Base-by-base conservation (phyloP, 2,888 invertebrate species). In the Ethmia dodecea region DNA sequence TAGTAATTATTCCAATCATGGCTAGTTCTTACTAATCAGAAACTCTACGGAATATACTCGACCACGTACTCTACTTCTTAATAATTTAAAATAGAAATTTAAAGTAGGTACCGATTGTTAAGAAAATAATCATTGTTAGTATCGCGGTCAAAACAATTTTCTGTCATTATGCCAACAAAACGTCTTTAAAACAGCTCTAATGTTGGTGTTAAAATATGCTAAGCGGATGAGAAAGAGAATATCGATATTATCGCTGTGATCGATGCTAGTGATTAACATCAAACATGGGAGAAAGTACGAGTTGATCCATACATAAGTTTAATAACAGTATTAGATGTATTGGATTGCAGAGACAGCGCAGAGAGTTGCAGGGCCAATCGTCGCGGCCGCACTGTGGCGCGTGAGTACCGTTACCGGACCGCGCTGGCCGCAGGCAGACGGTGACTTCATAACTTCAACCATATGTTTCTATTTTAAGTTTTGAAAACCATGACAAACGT, bases 311-410 rank as follows among this genome's bases (percentile, higher is more conserved):
- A 73, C 70, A 76, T 74, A 72, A 72, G 75, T 74, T 78, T 78
- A 79, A 78, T 79, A 78, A 79, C 77, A 78, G 74, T 77, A 78
- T 75, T 77, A 78, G 78, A 79, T 74, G 69, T 80, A 78, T 80
- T 68, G 70, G 67, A 71, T 76, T 72, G 71, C 75, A 64, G 68
- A 75, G 77, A 69, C 72, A 68, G 59, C 66, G 70, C n/a, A n/a
- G 62, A 67, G 61, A 63, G 64, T 50, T 67, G 69, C 70, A 77
- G 80, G 76, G 77, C 78, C 75, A 62, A 66, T 66, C 63, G 61
- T 54, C 60, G 63, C 55, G 47, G 53, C 55, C 29, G 33, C 26
- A n/a, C n/a, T n/a, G n/a, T n/a, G n/a, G n/a, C 14, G 54, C 60
- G 46, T 35, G 32, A 41, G 64, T 77, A 70, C 83, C 80, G 81